Evolutionary conservation across 2,888 invertebrate genomes (phyloP).

Genomic region (Heteromyza rotundicornis): DNA sequence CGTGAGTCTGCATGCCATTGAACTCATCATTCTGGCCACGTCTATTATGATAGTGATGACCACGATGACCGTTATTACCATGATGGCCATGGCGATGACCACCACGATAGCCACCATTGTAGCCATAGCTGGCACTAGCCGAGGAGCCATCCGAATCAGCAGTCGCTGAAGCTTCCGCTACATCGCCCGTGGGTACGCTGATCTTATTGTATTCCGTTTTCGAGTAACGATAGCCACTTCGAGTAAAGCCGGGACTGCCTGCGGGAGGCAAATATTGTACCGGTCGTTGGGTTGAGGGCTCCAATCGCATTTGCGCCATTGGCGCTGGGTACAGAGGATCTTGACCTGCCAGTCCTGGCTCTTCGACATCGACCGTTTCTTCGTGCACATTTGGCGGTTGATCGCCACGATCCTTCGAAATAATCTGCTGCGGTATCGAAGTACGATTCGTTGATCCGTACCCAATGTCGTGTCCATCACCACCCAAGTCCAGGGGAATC

Average conservation of each 20-base stretch:
- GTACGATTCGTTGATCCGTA: constrained; percentile 44
- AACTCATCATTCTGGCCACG: constrained; percentile 6
- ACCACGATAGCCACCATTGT: neutral
- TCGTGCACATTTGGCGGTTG: constrained; percentile 59
- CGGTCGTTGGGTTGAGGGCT: constrained; percentile 16
- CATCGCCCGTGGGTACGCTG: constrained; percentile 30
- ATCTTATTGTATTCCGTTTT: constrained; percentile 39
- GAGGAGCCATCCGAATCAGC: constrained; percentile 12
- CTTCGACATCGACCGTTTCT: constrained; percentile 52
- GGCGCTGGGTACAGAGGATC: constrained; percentile 31
- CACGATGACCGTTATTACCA: constrained; percentile 3
- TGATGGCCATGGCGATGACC: constrained; percentile 12
- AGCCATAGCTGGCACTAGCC: constrained; percentile 5
- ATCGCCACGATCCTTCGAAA: constrained; percentile 59
- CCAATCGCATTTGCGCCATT: constrained; percentile 25
- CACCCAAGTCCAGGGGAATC: constrained; percentile 43
- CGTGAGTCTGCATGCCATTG: constrained; percentile 21
- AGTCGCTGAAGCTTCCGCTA: constrained; percentile 8
- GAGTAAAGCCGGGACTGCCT: constrained; percentile 30
- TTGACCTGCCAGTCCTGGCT: constrained; percentile 52
- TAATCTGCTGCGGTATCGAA: constrained; percentile 37
- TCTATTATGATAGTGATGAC: neutral
- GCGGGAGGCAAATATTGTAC: constrained; percentile 33
- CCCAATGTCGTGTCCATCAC: constrained; percentile 43
- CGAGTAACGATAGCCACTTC: constrained; percentile 35